Conservation (phyloP, 2,797 vertebrate genomes). For the Spea hammondii region DNA sequence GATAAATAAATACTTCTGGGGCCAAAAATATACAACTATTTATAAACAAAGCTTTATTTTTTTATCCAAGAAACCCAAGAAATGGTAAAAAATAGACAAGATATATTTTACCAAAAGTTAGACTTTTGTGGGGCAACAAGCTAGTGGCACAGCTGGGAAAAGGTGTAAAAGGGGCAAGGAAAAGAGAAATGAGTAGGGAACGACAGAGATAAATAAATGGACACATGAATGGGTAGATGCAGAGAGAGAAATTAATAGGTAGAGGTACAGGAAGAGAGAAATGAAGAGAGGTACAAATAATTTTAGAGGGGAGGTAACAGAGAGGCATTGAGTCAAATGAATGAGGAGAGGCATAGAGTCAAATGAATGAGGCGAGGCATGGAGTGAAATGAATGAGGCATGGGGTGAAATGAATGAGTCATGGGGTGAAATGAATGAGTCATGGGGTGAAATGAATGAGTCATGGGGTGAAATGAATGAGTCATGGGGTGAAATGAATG, state of each 20-base stretch:
- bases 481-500: neutral
- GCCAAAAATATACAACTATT: neutral
- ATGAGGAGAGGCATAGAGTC: neutral
- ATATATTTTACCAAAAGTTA: neutral
- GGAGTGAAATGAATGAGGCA: neutral
- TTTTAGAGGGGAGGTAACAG: neutral
- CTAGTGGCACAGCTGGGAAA: no score
- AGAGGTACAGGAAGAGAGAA: no score
- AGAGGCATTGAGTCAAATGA: neutral
- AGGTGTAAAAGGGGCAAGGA: neutral
- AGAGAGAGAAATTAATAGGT: no score
- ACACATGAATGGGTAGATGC: no score
- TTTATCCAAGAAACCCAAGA: neutral
- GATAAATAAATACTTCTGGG: neutral
- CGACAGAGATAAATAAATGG: neutral
- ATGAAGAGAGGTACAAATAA: neutral
- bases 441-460: neutral
- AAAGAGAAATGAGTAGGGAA: neutral
- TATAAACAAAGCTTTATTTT: neutral
- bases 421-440: neutral
- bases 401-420: neutral
- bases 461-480: neutral
- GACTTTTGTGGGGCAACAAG: no score
- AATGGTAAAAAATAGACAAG: neutral
- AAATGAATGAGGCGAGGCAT: neutral